Conservation (phyloP, 2,888 invertebrate genomes). For the Aphelenchoides bicaudatus region DNA sequence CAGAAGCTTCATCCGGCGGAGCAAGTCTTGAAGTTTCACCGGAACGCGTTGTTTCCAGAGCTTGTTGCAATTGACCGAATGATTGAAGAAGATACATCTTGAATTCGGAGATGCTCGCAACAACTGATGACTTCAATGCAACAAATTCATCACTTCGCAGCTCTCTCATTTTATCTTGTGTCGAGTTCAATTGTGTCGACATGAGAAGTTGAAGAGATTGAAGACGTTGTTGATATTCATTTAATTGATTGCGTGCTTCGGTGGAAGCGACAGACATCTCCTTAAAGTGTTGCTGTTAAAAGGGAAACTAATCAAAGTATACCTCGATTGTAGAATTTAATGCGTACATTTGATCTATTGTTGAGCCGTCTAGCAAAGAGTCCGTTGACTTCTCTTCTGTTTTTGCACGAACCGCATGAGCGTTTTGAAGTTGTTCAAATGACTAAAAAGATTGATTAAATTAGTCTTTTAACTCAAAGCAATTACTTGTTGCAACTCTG, state of each 20-base stretch:
- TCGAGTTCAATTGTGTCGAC: background rate
- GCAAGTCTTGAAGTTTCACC: background rate
- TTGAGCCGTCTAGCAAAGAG: background rate
- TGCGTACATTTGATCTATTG: constrained; percentile 4
- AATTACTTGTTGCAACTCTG: background rate
- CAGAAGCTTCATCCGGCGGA: background rate
- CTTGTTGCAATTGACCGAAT: constrained; percentile 12
- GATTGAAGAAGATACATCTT: constrained; percentile 13
- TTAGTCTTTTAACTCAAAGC: no score
- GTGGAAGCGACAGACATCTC: constrained; percentile 8
- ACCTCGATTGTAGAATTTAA: constrained; percentile 9
- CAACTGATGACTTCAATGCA: constrained; percentile 2
- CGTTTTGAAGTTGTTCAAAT: constrained; percentile 4
- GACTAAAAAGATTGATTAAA: no score
- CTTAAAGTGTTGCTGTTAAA: constrained; percentile 7
- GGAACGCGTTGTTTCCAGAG: constrained; percentile 6
- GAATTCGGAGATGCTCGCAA: constrained; percentile 14
- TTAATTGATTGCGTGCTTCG: background rate
- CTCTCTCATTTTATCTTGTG: background rate
- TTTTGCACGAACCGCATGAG: background rate
- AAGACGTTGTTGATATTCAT: background rate
- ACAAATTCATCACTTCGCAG: constrained; percentile 11
- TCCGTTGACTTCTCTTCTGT: background rate
- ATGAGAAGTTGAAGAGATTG: background rate
- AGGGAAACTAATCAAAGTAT: background rate